Evolutionary conservation across 2,113 vertebrate species (phyloP).

Genomic region (Pseudopipra pipra): DNA sequence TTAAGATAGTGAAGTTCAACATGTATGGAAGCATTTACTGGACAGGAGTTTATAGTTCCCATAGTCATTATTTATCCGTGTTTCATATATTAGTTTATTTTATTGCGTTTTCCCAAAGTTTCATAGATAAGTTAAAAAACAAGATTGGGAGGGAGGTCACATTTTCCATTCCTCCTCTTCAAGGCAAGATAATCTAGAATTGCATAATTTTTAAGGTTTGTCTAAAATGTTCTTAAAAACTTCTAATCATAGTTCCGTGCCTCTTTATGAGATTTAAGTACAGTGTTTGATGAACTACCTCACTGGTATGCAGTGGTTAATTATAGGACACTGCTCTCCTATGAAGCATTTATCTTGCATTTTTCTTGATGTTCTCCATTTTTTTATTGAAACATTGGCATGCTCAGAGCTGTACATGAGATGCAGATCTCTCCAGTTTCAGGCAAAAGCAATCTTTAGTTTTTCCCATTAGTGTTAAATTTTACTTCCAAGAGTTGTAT

Average conservation of each 20-base stretch:
- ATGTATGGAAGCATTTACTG: background rate
- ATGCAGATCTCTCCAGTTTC: background rate
- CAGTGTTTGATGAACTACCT: background rate
- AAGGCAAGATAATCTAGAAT: background rate
- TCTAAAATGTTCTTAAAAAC: background rate
- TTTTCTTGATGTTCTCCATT: background rate
- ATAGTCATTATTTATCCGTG: background rate
- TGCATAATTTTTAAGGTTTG: background rate
- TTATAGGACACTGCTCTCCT: background rate
- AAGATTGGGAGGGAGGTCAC: background rate
- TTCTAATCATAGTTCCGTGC: background rate
- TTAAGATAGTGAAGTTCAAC: constrained; percentile 13
- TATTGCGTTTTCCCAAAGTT: background rate
- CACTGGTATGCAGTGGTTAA: background rate
- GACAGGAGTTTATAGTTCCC: background rate
- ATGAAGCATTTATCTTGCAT: background rate
- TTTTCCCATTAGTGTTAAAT: background rate
- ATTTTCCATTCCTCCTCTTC: background rate
- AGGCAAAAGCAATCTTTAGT: background rate
- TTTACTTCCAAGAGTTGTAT: background rate
- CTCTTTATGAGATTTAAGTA: background rate
- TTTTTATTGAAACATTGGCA: background rate
- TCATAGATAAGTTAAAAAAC: background rate
- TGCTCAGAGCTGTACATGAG: background rate
- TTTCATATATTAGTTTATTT: background rate